Evolutionary conservation across 2,113 vertebrate genomes (phyloP).

Genomic region (Mesocricetus auratus): DNA sequence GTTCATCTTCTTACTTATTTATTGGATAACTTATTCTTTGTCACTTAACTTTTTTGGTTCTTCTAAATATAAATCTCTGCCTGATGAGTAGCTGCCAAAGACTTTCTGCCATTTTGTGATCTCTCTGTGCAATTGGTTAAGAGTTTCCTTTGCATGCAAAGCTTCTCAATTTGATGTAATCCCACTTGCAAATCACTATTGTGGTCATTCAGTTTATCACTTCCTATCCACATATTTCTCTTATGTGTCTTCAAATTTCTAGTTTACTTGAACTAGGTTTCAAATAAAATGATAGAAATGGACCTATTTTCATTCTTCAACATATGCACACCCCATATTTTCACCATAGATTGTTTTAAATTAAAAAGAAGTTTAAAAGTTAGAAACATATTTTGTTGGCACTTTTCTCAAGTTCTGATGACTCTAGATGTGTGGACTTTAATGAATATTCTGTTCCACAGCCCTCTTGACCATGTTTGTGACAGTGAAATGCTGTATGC

Average conservation of each 20-base stretch:
- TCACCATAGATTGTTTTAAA: neutral
- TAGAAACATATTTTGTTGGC: too few species aligned
- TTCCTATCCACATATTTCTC: neutral
- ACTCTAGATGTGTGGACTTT: neutral
- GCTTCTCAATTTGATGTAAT: neutral
- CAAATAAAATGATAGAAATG: neutral
- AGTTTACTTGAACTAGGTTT: neutral
- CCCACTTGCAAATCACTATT: neutral
- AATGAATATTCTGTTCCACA: neutral
- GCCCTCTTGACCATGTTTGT: neutral
- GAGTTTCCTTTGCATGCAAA: neutral
- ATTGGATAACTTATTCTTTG: neutral
- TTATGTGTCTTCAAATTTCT: neutral
- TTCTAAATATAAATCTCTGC: neutral
- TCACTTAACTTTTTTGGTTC: neutral
- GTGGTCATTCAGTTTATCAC: neutral
- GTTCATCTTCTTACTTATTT: neutral
- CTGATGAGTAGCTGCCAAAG: neutral
- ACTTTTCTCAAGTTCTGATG: neutral
- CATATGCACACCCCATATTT: neutral
- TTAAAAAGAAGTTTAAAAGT: neutral
- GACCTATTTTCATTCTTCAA: neutral
- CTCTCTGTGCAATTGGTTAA: neutral
- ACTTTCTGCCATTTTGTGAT: neutral
- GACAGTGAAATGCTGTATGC: neutral